These are phyloP conservation scores for Teleogryllus oceanicus DNA, from an alignment of 2,888 invertebrate species.

Conservation along the genomic window DNA sequence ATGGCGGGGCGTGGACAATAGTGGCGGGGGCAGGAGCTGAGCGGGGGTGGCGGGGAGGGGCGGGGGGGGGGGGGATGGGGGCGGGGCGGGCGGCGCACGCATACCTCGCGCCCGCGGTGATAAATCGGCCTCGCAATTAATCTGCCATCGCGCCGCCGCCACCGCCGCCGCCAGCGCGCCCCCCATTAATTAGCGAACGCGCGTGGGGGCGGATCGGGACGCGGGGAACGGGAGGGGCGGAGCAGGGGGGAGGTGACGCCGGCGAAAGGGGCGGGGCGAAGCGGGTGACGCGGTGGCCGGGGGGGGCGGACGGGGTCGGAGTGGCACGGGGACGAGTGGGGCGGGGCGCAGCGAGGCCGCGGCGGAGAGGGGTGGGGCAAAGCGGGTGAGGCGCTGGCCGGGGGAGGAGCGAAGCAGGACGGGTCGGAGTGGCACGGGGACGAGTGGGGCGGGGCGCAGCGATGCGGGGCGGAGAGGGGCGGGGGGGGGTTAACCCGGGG, in stretches of 20 bases:
- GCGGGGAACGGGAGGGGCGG: neutral
- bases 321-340: neutral
- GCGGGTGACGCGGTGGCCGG: neutral
- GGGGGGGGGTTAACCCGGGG: neutral
- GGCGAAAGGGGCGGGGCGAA: neutral
- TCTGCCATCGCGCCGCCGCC: conserved; percentile 24
- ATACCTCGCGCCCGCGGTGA: conserved; percentile 26
- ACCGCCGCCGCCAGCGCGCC: neutral
- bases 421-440: neutral
- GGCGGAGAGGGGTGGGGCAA: neutral
- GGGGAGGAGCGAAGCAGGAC: neutral
- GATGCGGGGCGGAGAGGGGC: accelerated
- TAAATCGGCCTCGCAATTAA: conserved; percentile 32
- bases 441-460: neutral
- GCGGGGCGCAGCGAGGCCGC: neutral
- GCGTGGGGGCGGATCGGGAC: neutral
- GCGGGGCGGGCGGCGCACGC: neutral
- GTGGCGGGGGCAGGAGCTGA: neutral
- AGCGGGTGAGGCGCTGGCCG: neutral
- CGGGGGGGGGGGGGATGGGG: neutral
- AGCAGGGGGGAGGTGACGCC: neutral
- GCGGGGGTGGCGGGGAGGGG: neutral
- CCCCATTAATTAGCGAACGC: neutral
- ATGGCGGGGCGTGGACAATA: too few relatives aligned
- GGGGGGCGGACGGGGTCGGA: neutral